phyloP scores from a whole-genome alignment of 2,888 invertebrate genomes.

The Metalampra italica region DNA sequence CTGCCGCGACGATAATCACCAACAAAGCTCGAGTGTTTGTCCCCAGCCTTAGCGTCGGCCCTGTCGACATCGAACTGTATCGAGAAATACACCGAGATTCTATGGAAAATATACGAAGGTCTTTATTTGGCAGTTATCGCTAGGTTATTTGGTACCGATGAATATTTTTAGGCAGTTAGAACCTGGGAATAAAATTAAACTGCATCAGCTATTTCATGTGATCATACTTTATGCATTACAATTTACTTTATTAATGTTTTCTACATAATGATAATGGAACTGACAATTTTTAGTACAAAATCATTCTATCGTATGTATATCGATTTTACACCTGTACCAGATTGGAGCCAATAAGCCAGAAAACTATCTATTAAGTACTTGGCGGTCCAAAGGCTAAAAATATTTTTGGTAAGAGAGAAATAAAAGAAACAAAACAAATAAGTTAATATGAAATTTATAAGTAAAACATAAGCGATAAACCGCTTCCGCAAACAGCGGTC shows the following conservation, averaged over 20 bases:
- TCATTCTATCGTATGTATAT: no score
- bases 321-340: no score
- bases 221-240: background rate
- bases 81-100: constrained; percentile 33
- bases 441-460: no score
- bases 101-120: constrained; percentile 26
- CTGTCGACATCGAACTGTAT: constrained; percentile 35
- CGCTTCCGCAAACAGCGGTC: constrained; percentile 58
- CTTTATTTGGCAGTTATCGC: constrained; percentile 19
- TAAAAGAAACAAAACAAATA: no score
- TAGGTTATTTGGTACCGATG: background rate
- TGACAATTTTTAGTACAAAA: no score
- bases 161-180: background rate
- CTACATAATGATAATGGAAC: no score
- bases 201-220: background rate
- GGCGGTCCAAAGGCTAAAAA: no score
- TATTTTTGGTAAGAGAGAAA: no score
- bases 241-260: no score
- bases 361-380: no score
- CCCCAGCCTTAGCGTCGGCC: constrained; percentile 49
- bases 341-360: no score
- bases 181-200: background rate
- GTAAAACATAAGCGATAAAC: constrained; percentile 17
- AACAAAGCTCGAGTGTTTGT: constrained; percentile 66
- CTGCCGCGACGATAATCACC: constrained; percentile 70